Base-by-base conservation (phyloP, 2,888 invertebrate genomes). In the Oligia latruncula region DNA sequence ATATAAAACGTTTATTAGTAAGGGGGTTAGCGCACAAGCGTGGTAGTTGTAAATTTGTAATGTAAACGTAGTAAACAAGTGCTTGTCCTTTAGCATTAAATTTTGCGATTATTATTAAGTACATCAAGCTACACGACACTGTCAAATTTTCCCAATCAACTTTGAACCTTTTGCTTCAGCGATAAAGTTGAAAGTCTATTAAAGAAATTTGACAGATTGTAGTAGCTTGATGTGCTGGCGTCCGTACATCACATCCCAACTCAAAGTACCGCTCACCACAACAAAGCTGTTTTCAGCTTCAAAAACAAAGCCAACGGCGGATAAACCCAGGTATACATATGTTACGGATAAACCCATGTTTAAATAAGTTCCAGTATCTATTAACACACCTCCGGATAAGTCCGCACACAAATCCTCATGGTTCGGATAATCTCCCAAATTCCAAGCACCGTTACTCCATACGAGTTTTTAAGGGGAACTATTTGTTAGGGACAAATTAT, bases 371-470 rank as follows among this genome's bases (percentile, higher is more conserved):
- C 35, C n/a, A 20, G 71, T 46, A 66, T 68, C 71, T 74, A 82
- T 70, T 86, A 74, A 77, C 60, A 68, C 65, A 71, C 46, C 52
- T 49, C 52, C 0, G 58, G 46, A 64, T 70, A 60, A 75, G 64
- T n/a, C 52, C 52, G 17, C 46, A 58, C 35, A 74, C 74, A 83
- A 81, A 77, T 67, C 72, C 67, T 66, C 29, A 77, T 65, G 64
- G 66, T 46, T 43, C n/a, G 74, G 81, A 71, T 87, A 87, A 83
- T 81, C 74, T 74, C 76, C 3, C 20, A 65, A 78, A 81, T 74
- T 64, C 49, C 52, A 15, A 58, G 58, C 29, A 15, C 75, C 52
- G 35, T 55, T 40, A 49, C 43, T 52, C n/a, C 9, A 43, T 64
- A 40, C 52, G 52, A 40, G 23, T 46, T 72, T 71, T 71, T 71